Base-by-base conservation (phyloP, 2,888 invertebrate genomes). In the Hyposoter didymator region DNA sequence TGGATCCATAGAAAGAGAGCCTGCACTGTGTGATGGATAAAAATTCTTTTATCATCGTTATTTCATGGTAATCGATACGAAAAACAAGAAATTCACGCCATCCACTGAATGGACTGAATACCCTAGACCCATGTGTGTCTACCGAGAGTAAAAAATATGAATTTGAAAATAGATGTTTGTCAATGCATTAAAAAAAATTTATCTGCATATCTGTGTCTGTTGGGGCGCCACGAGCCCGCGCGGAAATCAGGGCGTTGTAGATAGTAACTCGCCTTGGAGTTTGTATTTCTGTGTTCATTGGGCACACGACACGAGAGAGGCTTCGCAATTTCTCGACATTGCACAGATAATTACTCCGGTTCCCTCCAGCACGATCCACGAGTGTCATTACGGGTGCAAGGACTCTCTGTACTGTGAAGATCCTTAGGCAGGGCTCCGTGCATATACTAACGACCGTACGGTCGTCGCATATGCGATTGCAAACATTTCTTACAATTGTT, bases 191-290 rank as follows among this genome's bases (percentile, higher is more conserved):
- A 28, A 55, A 12, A 55, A 22, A 12, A 12, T 19, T 39, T 39
- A 35, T 35, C 35, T 39, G 35, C 12, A 39, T 55, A 14, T 49
- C 32, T n/a, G 2, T 62, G 67, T 52, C n/a, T n/a, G 12, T 0
- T 64, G 45, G 67, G 39, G 39, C 67, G 43, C 22, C 17, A 32
- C 43, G 66, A 76, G n/a, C 78, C 55, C 75, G 62, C 75, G 62
- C 84, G 76, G 86, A 89, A 92, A 90, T 89, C 88, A 88, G 90
- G 86, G 80, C 90, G 87, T 89, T 72, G 79, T 90, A 91, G 91
- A 92, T 91, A 89, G 91, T 91, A 87, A 91, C 90, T 91, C 81
- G 88, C 92, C 92, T 92, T 91, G 92, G 87, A 90, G 80, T 82
- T 86, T 82, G 80, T 79, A 78, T 74, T 47, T 12, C 70, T 35